Conservation (phyloP, 2,888 invertebrate genomes). For the Chydorus sphaericus region DNA sequence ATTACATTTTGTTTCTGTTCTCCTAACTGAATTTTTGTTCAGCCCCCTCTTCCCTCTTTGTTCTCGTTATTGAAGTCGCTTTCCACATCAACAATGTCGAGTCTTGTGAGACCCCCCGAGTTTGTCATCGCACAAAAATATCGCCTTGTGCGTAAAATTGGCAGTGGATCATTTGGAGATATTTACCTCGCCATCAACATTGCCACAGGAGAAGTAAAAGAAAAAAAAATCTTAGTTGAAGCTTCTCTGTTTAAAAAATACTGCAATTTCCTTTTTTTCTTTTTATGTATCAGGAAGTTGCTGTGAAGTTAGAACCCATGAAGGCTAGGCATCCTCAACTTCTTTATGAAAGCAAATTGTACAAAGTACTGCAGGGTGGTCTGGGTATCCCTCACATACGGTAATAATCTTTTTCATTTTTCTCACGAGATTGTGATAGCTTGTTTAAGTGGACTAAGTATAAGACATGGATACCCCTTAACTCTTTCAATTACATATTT, state of each 20-base stretch:
- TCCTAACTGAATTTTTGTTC: no score
- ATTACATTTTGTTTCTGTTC: no score
- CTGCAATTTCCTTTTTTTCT: background rate
- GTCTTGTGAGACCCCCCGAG: conserved; percentile 33
- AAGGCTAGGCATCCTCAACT: conserved; percentile 97
- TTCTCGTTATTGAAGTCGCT: no score
- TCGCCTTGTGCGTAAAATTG: conserved; percentile 89
- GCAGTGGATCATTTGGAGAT: conserved; percentile 98
- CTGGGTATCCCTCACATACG: conserved; percentile 92
- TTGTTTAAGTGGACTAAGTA: no score
- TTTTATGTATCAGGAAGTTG: conserved; percentile 62
- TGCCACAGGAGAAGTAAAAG: conserved; percentile 69
- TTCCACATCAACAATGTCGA: conserved; percentile 10
- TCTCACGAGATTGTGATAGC: no score
- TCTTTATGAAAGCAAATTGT: conserved; percentile 96
- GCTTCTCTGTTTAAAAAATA: background rate
- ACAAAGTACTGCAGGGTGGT: conserved; percentile 95
- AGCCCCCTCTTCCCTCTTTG: no score
- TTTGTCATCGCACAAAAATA: conserved; percentile 83
- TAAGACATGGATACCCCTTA: no score
- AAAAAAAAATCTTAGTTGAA: background rate
- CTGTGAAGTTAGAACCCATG: conserved; percentile 93
- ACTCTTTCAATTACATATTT: no score
- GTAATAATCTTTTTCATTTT: no score
- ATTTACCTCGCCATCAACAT: conserved; percentile 91